Base-by-base conservation (phyloP, 2,797 vertebrate genomes). In the Anniella stebbinsi region DNA sequence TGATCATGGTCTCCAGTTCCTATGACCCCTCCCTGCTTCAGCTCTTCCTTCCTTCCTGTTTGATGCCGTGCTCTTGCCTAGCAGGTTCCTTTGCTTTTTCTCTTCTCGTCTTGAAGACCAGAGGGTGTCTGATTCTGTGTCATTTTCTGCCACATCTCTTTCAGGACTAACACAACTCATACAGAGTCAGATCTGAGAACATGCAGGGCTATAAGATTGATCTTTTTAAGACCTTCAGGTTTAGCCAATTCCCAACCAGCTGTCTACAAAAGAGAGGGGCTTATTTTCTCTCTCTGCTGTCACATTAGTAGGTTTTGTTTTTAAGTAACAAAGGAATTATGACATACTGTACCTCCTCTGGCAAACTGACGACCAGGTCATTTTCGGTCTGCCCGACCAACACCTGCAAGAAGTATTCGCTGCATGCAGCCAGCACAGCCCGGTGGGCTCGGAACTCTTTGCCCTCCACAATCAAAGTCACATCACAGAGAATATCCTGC, bases 401-500 rank as follows among this genome's bases (percentile, higher is more conserved):
- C 0, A 97, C 98, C 97, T 99, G 98, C 95, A 99, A 98, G 98
- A 99, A 99, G 97, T 99, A 99, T 97, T 99, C 98, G 96, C 99
- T 99, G 97, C 99, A 99, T 54, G 99, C 99, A 3, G 99, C 99
- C 98, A 99, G 98, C 94, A 99, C 99, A 89, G 99, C 98, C 93
- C 99, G 98, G 97, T 99, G 99, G 96, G 98, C 99, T 76, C 98
- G 98, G 97, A 99, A 99, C 97, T 99, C 99, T 97, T 99, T 99
- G 92, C 99, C 98, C 95, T 99, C 98, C 97, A 98, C 99, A 92
- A 98, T 98, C 97, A 99, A 97, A n/a, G 98, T 99, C 97, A 99
- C 99, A 97, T 99, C 99, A 97, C 99, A 99, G 97, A 99, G 98
- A 98, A 99, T 98, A 97, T 99, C 99, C 98, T 99, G 98, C 97